Conservation (phyloP, 2,797 vertebrate species). For the Clarias pachynema region DNA sequence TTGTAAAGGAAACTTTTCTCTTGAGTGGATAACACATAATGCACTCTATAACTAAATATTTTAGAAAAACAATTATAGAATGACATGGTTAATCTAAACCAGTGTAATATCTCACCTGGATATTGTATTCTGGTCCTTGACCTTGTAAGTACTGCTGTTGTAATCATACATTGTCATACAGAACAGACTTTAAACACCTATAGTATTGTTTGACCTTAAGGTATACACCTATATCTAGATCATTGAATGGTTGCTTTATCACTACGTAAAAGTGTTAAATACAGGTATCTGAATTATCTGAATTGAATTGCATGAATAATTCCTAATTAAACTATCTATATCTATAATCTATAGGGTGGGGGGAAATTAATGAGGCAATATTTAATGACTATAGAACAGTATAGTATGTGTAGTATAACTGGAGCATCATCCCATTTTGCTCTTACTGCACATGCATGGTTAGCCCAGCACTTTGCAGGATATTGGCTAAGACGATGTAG, state of each 20-base stretch:
- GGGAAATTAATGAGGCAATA: too few species aligned
- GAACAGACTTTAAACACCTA: neutral
- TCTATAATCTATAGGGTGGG: neutral
- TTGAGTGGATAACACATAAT: conserved; percentile 46
- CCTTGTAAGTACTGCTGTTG: neutral
- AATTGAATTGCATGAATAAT: neutral
- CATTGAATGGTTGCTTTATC: neutral
- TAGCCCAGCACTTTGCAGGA: too few species aligned
- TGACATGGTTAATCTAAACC: neutral
- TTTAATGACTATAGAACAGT: too few species aligned
- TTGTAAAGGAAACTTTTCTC: conserved; percentile 83
- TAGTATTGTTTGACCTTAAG: neutral
- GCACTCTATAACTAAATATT: neutral
- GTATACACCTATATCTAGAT: neutral
- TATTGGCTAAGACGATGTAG: too few species aligned
- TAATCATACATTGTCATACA: neutral
- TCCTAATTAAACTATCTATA: neutral
- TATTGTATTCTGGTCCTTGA: neutral
- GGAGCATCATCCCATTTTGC: too few species aligned
- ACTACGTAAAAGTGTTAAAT: neutral
- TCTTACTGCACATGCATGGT: too few species aligned
- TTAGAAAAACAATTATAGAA: neutral
- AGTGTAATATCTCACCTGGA: neutral
- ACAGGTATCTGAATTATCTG: neutral
- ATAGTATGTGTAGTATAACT: too few species aligned